A percentile compares a stretch with the other conserved stretches of the same genome.
phyloP scores from a whole-genome alignment of 2,113 vertebrate species.

The Myotis davidii region DNA sequence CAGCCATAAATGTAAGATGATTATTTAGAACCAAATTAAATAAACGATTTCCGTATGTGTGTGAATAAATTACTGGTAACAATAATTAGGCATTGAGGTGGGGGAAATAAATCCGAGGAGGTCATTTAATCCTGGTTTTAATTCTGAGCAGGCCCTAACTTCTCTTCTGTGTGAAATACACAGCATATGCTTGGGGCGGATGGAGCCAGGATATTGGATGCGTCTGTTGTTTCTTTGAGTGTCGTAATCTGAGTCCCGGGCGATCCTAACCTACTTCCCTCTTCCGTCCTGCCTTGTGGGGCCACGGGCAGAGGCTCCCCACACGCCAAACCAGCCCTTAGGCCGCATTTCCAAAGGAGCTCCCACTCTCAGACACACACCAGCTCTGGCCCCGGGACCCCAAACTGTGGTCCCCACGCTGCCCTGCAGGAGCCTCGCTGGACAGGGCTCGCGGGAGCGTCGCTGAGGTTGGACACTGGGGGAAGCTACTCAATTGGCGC shows the following conservation, averaged over 20 bases:
- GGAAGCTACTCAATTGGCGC: not conserved
- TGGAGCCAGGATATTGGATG: not conserved
- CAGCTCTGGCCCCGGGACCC: fast-evolving
- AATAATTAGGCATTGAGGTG: not conserved
- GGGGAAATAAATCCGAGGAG: not conserved
- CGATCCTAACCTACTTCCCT: not conserved
- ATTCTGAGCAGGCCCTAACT: too few species aligned
- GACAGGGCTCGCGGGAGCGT: not conserved
- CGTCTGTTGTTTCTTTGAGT: not conserved
- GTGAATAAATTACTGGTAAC: not conserved
- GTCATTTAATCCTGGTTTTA: not conserved
- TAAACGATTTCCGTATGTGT: not conserved
- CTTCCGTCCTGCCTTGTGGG: not conserved
- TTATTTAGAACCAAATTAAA: not conserved
- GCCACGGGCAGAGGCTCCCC: not conserved
- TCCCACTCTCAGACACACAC: not conserved
- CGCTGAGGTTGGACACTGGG: not conserved
- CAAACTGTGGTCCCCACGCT: too few species aligned
- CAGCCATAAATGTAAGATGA: not conserved
- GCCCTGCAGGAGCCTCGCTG: not conserved
- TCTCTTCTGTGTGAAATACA: not conserved
- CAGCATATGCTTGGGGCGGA: not conserved
- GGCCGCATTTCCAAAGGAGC: not conserved
- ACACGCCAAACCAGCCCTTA: not conserved
- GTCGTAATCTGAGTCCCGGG: not conserved